Conservation (phyloP, 2,888 invertebrate species). For the Phorcus lineatus region DNA sequence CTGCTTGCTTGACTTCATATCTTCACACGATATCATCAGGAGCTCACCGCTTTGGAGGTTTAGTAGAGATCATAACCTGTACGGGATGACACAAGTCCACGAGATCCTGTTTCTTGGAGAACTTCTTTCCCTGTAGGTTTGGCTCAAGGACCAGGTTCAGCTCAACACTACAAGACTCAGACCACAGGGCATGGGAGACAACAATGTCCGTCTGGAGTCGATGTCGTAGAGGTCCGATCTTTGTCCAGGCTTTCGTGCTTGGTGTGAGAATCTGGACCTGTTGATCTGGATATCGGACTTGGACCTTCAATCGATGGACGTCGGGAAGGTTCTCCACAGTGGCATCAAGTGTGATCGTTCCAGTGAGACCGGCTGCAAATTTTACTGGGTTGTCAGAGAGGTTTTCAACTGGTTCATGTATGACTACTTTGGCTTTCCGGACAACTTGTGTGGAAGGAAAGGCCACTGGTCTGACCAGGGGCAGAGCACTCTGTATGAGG, state of each 20-base stretch:
- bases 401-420: constrained; percentile 89
- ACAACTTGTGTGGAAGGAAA: constrained; percentile 56
- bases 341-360: constrained; percentile 90
- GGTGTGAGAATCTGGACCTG: constrained; percentile 89
- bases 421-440: constrained; percentile 77
- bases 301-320: constrained; percentile 85
- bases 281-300: constrained; percentile 92
- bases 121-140: constrained; percentile 36
- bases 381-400: constrained; percentile 86
- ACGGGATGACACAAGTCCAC: constrained; percentile 66
- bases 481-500: constrained; percentile 60
- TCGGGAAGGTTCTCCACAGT: constrained; percentile 88
- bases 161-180: constrained; percentile 67
- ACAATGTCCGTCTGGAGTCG: constrained; percentile 90
- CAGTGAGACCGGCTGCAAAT: constrained; percentile 93
- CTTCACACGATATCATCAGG: too few relatives aligned
- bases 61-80: constrained; percentile 59
- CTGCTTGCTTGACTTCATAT: too few relatives aligned
- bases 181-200: constrained; percentile 88
- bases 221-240: constrained; percentile 66
- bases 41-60: constrained; percentile 56
- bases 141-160: constrained; percentile 56
- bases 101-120: constrained; percentile 45
- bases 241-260: constrained; percentile 84
- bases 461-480: constrained; percentile 50